phyloP scores from a whole-genome alignment of 2,888 invertebrate species.

The Patella caerulea region DNA sequence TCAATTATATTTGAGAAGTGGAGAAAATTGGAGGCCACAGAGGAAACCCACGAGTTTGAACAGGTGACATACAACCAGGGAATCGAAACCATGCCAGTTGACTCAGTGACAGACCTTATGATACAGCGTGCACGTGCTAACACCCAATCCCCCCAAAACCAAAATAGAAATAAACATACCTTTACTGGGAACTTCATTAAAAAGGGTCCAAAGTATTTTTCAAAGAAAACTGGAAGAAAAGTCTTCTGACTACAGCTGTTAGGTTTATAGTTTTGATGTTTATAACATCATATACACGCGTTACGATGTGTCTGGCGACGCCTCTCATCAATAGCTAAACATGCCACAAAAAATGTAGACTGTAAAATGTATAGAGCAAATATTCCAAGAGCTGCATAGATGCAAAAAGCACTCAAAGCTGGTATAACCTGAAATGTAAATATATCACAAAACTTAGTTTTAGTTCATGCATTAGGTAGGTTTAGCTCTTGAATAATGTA shows the following conservation, averaged over 20 bases:
- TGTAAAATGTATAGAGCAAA: slow-evolving; percentile 79
- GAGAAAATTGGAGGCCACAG: too few species aligned
- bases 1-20: too few species aligned
- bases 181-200: slow-evolving; percentile 81
- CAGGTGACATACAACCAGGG: too few species aligned
- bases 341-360: slow-evolving; percentile 86
- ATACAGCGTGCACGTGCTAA: too few species aligned
- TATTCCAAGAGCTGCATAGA: slow-evolving; percentile 85
- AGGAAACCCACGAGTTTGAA: too few species aligned
- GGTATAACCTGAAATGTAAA: slow-evolving; percentile 78
- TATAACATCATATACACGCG: slow-evolving; percentile 76
- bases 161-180: slow-evolving; percentile 63
- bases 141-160: too few species aligned
- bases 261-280: slow-evolving; percentile 75
- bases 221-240: slow-evolving; percentile 76
- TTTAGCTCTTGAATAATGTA: too few species aligned
- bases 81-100: too few species aligned
- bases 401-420: slow-evolving; percentile 85
- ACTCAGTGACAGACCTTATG: too few species aligned
- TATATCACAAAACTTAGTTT: too few species aligned
- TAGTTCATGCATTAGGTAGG: too few species aligned
- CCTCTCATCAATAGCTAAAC: slow-evolving; percentile 81
- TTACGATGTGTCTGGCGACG: slow-evolving; percentile 56
- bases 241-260: slow-evolving; percentile 76
- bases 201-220: slow-evolving; percentile 77